phyloP scores from a whole-genome alignment of 2,113 vertebrate genomes.

The Porphyrio hochstetteri region DNA sequence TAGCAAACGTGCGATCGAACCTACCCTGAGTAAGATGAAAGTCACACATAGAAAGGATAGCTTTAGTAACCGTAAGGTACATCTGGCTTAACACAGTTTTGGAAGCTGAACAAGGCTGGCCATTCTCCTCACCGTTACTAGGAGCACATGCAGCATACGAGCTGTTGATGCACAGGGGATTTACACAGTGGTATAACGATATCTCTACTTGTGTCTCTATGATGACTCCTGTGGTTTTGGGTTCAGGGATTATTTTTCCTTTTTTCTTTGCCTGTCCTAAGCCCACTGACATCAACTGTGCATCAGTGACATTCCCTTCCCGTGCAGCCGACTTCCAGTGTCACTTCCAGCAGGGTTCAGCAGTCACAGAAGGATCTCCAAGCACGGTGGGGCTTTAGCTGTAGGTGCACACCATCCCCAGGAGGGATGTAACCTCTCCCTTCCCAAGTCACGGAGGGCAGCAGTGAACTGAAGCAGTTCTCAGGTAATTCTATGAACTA shows the following conservation, averaged over 20 bases:
- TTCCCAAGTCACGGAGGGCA: background rate
- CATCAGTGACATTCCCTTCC: accelerated
- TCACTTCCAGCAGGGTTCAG: accelerated
- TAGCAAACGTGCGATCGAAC: background rate
- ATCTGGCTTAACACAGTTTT: background rate
- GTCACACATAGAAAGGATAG: background rate
- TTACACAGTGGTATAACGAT: accelerated
- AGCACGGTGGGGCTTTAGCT: accelerated
- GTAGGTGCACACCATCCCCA: accelerated
- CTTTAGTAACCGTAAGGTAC: accelerated
- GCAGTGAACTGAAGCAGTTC: background rate
- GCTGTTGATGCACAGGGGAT: background rate
- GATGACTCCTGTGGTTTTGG: background rate
- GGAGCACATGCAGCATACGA: accelerated
- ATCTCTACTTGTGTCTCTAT: background rate
- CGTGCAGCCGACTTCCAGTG: background rate
- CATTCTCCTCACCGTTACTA: background rate
- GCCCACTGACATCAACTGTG: accelerated
- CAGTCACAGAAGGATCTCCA: accelerated
- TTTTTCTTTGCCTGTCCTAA: background rate
- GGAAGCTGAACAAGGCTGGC: background rate
- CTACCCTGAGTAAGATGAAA: background rate
- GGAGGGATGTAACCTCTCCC: background rate
- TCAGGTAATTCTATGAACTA: background rate
- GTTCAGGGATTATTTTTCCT: no score